A percentile compares a stretch with the other conserved stretches of the same genome.
phyloP scores from a whole-genome alignment of 2,888 invertebrate genomes.

The Holacanthella duospinosa region DNA sequence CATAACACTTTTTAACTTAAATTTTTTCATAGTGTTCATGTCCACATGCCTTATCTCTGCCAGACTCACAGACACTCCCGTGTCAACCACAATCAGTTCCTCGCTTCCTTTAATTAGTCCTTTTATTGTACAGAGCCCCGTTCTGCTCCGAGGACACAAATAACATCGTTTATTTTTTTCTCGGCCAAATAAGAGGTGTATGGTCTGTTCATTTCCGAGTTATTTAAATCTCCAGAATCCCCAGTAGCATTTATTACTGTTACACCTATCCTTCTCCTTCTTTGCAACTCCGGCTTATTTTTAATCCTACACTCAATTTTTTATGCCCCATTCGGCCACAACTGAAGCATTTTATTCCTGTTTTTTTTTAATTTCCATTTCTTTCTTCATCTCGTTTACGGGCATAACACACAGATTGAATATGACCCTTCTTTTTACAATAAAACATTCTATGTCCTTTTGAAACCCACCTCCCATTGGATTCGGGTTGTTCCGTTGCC shows the following conservation, averaged over 20 bases:
- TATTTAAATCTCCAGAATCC: no score
- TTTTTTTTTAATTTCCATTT: neutral
- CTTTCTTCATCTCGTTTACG: neutral
- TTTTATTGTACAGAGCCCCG: neutral
- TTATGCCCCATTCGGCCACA: neutral
- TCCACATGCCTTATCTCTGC: neutral
- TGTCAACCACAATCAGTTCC: slow-evolving; percentile 1
- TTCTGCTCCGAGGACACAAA: no score
- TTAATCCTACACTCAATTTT: no score
- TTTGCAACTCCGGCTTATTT: no score
- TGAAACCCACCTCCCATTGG: neutral
- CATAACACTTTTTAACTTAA: neutral
- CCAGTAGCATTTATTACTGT: no score
- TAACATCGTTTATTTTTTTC: no score
- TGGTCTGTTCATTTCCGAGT: no score
- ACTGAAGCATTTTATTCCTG: neutral
- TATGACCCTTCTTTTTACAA: neutral
- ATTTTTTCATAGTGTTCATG: neutral
- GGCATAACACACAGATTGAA: neutral
- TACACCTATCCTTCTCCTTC: no score
- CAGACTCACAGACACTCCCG: neutral
- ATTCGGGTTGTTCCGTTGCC: neutral
- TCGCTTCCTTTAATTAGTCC: neutral
- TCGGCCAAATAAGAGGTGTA: no score
- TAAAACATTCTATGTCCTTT: neutral